Evolutionary conservation across 2,113 vertebrate genomes (phyloP).

Genomic region (Pogona vitticeps): DNA sequence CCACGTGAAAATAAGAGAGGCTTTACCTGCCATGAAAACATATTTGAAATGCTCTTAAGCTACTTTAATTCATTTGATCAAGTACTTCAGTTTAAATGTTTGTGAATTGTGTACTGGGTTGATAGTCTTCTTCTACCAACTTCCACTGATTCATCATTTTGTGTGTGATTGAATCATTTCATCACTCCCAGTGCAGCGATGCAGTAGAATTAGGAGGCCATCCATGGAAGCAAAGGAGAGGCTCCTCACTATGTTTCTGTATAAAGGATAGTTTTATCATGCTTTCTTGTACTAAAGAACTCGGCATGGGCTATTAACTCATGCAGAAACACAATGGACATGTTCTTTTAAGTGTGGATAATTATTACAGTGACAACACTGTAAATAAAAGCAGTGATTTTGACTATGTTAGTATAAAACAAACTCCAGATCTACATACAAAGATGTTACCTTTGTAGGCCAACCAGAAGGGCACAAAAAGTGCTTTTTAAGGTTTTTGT

Average conservation of each 20-base stretch:
- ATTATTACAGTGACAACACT: neutral
- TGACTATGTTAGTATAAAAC: too few relatives aligned
- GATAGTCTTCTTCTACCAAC: neutral
- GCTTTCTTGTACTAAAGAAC: neutral
- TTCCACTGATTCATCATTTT: neutral
- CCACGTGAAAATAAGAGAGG: neutral
- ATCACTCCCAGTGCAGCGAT: neutral
- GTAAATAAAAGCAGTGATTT: neutral
- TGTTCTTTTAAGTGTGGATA: neutral
- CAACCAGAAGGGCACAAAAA: too few relatives aligned
- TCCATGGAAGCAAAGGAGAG: neutral
- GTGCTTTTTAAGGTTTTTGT: too few relatives aligned
- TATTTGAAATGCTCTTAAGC: neutral
- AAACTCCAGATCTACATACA: too few relatives aligned
- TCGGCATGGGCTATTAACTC: neutral
- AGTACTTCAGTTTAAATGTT: neutral
- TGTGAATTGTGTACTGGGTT: neutral
- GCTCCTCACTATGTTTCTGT: neutral
- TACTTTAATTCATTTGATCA: neutral
- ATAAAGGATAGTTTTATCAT: neutral
- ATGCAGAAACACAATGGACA: neutral
- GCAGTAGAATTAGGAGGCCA: neutral
- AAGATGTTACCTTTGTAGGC: too few relatives aligned
- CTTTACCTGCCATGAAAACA: too few relatives aligned
- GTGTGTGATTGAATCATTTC: neutral